Percentiles rank a stretch among this genome's conserved stretches.
These are phyloP conservation scores for Glaucopsyche alexis DNA, from an alignment of 2,888 invertebrate genomes.

Conservation along the genomic window DNA sequence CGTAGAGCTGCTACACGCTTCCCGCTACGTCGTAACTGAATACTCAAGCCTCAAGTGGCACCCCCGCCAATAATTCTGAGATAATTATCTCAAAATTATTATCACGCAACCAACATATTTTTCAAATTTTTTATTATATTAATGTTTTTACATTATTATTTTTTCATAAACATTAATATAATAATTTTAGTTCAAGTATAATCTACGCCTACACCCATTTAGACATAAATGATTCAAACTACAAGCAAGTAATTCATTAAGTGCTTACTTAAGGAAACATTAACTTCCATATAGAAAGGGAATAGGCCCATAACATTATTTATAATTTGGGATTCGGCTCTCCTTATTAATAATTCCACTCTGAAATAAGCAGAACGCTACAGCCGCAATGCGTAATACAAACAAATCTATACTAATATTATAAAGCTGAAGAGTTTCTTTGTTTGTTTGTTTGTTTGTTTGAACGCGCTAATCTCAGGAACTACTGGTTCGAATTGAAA, in stretches of 20 bases:
- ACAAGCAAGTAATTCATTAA: slow-evolving; percentile 1
- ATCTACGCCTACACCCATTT: neutral
- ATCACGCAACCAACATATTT: no score
- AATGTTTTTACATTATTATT: no score
- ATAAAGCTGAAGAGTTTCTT: no score
- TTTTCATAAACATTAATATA: no score
- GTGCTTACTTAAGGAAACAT: slow-evolving; percentile 12
- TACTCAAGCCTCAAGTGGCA: no score
- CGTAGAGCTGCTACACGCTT: slow-evolving; percentile 1
- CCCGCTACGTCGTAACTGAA: neutral
- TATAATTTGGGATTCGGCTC: slow-evolving; percentile 18
- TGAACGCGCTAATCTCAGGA: no score
- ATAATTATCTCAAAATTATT: no score
- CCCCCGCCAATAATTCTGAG: no score
- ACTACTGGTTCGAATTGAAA: no score
- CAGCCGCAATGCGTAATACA: slow-evolving; percentile 12
- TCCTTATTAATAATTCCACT: slow-evolving; percentile 14
- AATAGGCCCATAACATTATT: slow-evolving; percentile 17
- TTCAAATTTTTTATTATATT: no score
- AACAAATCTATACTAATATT: no score
- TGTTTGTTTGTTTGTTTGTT: no score
- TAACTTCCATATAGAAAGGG: slow-evolving; percentile 12
- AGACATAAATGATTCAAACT: slow-evolving; percentile 12
- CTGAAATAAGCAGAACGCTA: neutral
- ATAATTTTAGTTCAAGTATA: neutral